Evolutionary conservation across 1,140 invertebrate genomes (phyloP).

Genomic region (Ptiloglossa arizonensis): DNA sequence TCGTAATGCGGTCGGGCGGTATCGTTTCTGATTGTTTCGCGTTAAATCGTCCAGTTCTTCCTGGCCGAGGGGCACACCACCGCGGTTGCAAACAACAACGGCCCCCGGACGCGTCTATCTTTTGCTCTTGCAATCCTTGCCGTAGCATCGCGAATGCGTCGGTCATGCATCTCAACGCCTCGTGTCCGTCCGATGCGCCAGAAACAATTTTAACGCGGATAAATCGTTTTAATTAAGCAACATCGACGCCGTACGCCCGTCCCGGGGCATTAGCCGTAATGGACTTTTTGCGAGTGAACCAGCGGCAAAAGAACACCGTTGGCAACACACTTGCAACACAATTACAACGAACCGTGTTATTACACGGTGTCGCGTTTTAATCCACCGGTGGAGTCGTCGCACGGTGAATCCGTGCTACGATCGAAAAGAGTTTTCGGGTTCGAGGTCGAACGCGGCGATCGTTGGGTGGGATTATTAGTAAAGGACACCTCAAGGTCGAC

Average conservation of each 20-base stretch:
- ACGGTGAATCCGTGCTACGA: too few relatives aligned
- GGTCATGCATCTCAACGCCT: conserved; percentile 25
- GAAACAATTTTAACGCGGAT: conserved; percentile 36
- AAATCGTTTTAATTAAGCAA: conserved; percentile 41
- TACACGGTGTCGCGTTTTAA: too few relatives aligned
- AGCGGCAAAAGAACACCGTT: neutral
- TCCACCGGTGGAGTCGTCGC: neutral
- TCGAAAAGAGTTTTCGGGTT: too few relatives aligned
- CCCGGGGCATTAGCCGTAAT: neutral
- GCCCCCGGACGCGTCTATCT: conserved; percentile 16
- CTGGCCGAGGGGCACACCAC: too few relatives aligned
- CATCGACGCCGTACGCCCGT: neutral
- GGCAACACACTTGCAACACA: too few relatives aligned
- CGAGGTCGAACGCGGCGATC: too few relatives aligned
- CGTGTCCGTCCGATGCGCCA: conserved; percentile 14
- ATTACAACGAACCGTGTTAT: too few relatives aligned
- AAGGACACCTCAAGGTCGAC: too few relatives aligned
- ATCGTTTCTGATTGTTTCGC: conserved; percentile 33
- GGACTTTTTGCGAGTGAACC: neutral
- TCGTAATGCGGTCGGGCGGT: conserved; percentile 11
- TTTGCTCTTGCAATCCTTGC: conserved; percentile 3
- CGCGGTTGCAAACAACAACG: neutral
- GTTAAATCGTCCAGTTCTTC: conserved; percentile 19
- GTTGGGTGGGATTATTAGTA: too few relatives aligned
- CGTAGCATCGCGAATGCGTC: conserved; percentile 30